Conservation (phyloP, 2,888 invertebrate species). For the Escarpia spicata region DNA sequence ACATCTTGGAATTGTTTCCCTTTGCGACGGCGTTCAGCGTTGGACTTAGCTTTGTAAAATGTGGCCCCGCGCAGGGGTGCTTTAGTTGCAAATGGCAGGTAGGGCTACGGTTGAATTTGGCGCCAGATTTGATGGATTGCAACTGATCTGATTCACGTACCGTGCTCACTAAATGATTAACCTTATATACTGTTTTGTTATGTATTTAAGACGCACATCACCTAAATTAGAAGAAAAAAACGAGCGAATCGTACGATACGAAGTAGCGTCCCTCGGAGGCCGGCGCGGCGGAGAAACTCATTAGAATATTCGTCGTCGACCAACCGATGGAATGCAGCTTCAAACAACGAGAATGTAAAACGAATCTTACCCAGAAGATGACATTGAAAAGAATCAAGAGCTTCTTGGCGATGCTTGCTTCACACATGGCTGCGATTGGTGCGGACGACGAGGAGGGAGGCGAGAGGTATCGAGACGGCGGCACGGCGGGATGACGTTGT, state of each 20-base stretch:
- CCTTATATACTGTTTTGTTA: not conserved
- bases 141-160: not conserved
- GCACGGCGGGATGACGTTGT: not conserved
- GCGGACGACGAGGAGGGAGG: not conserved
- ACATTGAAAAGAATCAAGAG: conserved; percentile 66
- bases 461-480: not conserved
- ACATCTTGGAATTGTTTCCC: not conserved
- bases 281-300: not conserved
- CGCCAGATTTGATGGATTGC: not conserved
- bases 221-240: not conserved
- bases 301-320: not conserved
- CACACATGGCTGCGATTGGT: conserved; percentile 46
- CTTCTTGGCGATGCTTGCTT: conserved; percentile 66
- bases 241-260: not conserved
- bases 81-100: not conserved
- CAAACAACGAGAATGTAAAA: not conserved
- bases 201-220: not conserved
- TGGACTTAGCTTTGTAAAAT: not conserved
- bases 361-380: conserved; percentile 66
- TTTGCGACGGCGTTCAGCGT: not conserved
- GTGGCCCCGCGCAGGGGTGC: not conserved
- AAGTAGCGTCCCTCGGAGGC: not conserved
- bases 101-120: not conserved
- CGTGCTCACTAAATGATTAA: not conserved
- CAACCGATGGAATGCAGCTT: not conserved